Base-by-base conservation (phyloP, 2,888 invertebrate species). In the Dryocosmus kuriphilus region DNA sequence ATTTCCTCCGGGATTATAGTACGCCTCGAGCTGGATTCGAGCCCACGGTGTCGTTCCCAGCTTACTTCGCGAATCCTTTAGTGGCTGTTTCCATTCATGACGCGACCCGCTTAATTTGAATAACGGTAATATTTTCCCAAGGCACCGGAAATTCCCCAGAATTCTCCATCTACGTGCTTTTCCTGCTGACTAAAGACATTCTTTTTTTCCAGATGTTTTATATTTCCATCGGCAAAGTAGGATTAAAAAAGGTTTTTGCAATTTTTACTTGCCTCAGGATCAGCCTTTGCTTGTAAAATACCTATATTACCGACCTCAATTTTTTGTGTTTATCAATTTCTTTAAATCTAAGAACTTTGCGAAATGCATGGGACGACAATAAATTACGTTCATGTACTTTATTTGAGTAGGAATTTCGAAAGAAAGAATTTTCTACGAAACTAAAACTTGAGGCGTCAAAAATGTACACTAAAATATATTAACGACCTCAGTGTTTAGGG, bases 41-140 rank as follows among this genome's bases (percentile, higher is more conserved):
- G 71, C 51, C 51, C 71, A 51, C 30, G 14, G 60, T 55, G 76
- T 38, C 67, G 67, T 55, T 57, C 73, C 35, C 60, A 38, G 65
- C 61, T 74, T 75, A 63, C 38, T 80, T 65, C 27, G 27, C 76
- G 61, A 67, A 57, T 51, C 77, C 62, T 79, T 79, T 82, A 83
- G 79, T 78, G 80, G 78, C 78, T 80, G 81, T 86, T 86, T 85
- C 80, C 84, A 86, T 86, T 84, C 82, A 84, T 78, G 81, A 79
- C 78, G 78, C 80, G 80, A 75, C 76, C 62, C 75, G 81, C 79
- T 83, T 85, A 84, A 85, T 86, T 86, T 85, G 84, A 84, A 83
- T 85, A 84, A 86, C 77, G 79, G 83, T 73, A 74, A 74, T 77
- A 74, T 71, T 77, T 73, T 57, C 63, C 46, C 73, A 61, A 74